A percentile compares a stretch with the other conserved stretches of the same genome.
These are phyloP conservation scores for Brachionus sp. DNA, from an alignment of 1,140 invertebrate genomes.

Conservation along the genomic window DNA sequence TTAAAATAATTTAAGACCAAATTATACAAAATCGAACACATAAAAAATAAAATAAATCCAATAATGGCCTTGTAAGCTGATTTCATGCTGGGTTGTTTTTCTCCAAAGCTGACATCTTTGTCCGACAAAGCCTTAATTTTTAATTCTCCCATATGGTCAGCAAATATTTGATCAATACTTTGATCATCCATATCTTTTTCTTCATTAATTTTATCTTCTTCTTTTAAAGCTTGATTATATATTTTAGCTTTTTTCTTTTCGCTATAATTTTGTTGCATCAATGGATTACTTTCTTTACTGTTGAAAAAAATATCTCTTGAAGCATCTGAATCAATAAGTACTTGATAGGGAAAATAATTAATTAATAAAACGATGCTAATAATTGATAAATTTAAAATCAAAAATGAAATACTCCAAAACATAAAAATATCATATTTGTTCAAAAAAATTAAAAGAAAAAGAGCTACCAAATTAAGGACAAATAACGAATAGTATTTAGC, in stretches of 20 bases:
- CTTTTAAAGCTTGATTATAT: background rate
- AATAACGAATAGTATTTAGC: background rate
- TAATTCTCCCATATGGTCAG: background rate
- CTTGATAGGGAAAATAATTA: constrained; percentile 35
- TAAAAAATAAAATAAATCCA: background rate
- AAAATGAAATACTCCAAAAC: constrained; percentile 20
- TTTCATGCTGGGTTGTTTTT: background rate
- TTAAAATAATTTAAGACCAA: constrained; percentile 7
- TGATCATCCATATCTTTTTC: background rate
- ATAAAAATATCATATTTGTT: background rate
- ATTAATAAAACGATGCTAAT: background rate
- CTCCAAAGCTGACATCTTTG: background rate
- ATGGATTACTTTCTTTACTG: background rate
- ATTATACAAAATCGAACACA: background rate
- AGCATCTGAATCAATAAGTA: background rate
- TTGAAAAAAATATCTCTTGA: background rate
- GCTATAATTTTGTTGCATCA: background rate
- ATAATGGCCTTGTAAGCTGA: background rate
- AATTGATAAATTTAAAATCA: background rate
- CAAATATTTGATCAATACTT: constrained; percentile 16
- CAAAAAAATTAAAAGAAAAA: background rate
- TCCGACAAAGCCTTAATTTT: background rate
- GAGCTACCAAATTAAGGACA: background rate
- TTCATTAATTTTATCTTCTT: background rate
- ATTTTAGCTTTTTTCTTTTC: background rate